Evolutionary conservation across 2,888 invertebrate genomes (phyloP), one percentile per base, ranked within the genome.

Genomic region (Drosophila imparisetae): DNA sequence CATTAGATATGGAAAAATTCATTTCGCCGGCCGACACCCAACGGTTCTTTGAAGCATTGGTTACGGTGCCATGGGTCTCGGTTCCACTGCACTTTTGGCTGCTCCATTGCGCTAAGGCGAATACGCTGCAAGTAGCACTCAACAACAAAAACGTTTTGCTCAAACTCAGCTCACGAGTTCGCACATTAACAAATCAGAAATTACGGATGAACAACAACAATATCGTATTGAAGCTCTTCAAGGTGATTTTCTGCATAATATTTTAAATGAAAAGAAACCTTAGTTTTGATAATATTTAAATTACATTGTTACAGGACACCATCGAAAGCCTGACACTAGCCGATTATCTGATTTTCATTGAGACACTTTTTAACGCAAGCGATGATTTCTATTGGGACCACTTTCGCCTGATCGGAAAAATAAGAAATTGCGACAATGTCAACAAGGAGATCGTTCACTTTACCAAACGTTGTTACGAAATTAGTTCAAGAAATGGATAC

Each of bases 41-140:
- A 1, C 27, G 42, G 10, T 66, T 90, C 32, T 34, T 73, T 7
- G 50, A 78, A 30, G 70, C 64, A 24, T 21, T 74, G 32, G 89
- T 52, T 10, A 83, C 42, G 60, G 80, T 93, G 4, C 75, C 87
- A 7, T 92, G 92, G 91, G 91, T 90, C 30, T 78, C 91, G 8
- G 83, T 92, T 7, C 92, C 92, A 0, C 69, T 92, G 58, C 83
- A 84, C 61, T 83, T 83, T 55, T 91, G 92, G 91, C 59, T 92
- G 24, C 15, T 15, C 24, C 45, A 45, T 24, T 45, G 45, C 15
- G 24, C 4, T 24, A 8, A 15, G 45, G 24, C 2, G 24, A 24
- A 45, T 15, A 8, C 45, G 15, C 24, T 10, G 24, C 5, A 64
- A 67, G 36, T 63, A 81, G 34, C 48, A 64, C 4, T 3, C 5